Evolutionary conservation across 2,113 vertebrate species (phyloP).

Genomic region (Periophthalmodon schlosseri): DNA sequence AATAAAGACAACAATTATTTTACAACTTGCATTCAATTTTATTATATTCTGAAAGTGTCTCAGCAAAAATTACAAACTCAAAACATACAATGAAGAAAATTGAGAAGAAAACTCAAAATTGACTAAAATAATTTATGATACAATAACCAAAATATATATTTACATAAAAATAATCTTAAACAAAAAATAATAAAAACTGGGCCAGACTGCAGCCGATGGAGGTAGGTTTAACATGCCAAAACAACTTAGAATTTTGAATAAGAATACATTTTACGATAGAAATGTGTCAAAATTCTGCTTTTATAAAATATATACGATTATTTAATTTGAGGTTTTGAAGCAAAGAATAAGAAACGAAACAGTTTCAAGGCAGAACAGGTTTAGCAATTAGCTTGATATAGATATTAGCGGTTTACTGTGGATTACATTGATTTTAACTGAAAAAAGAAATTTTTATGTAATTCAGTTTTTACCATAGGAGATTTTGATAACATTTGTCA

Average conservation of each 20-base stretch:
- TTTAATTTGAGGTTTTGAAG: constrained; percentile 17
- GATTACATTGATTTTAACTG: neutral
- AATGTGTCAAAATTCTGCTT: neutral
- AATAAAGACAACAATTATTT: neutral
- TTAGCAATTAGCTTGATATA: constrained; percentile 10
- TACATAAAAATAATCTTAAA: constrained; percentile 51
- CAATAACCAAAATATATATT: constrained; percentile 61
- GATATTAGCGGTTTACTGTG: neutral
- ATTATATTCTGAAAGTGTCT: constrained; percentile 69
- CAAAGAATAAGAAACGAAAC: constrained; percentile 27
- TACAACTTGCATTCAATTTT: constrained; percentile 42
- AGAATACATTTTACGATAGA: neutral
- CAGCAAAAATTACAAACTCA: constrained; percentile 50
- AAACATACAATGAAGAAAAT: constrained; percentile 34
- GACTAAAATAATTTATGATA: constrained; percentile 76
- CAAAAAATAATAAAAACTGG: constrained; percentile 47
- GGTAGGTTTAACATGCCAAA: constrained; percentile 71
- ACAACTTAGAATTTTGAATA: constrained; percentile 2
- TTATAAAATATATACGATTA: constrained; percentile 1
- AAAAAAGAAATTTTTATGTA: too few species aligned
- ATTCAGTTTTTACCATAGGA: neutral
- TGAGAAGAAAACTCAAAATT: constrained; percentile 23
- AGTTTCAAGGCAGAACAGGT: constrained; percentile 47
- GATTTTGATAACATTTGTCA: neutral
- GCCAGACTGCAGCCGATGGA: constrained; percentile 58